Percentiles rank a stretch among this genome's conserved stretches.
Evolutionary conservation across 2,113 vertebrate genomes (phyloP).

Genomic region (Sakesphorus luctuosus): DNA sequence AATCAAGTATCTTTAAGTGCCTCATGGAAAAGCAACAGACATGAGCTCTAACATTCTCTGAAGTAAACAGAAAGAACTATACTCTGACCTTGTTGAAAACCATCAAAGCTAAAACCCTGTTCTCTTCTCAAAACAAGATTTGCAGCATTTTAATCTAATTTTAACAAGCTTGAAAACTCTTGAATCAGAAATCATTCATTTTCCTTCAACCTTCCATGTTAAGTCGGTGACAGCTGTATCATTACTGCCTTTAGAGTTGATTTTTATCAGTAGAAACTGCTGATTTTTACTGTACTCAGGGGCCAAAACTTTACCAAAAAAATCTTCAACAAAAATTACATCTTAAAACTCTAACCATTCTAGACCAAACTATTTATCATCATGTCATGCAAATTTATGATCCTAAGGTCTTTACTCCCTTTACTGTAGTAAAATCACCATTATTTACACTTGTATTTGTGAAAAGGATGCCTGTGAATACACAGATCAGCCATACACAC

Average conservation of each 20-base stretch:
- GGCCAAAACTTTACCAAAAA: not conserved
- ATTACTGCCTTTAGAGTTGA: not conserved
- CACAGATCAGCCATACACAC: not conserved
- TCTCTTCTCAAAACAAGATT: constrained; percentile 19
- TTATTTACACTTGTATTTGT: constrained; percentile 22
- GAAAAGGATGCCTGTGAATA: not conserved
- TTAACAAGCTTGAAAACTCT: constrained; percentile 23
- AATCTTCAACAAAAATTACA: not conserved
- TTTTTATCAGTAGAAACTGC: not conserved
- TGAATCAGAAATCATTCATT: not conserved
- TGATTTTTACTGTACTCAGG: not conserved
- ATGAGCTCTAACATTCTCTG: not conserved
- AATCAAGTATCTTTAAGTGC: not conserved
- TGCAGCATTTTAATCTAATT: constrained; percentile 16
- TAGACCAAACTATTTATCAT: constrained; percentile 1
- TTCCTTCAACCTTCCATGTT: not conserved
- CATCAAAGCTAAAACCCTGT: not conserved
- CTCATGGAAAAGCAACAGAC: not conserved
- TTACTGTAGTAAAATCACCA: not conserved
- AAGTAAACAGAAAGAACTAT: not conserved
- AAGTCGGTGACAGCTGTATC: not conserved
- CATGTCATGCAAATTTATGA: not conserved
- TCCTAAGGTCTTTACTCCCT: not conserved
- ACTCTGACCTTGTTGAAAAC: constrained; percentile 13
- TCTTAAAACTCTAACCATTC: not conserved